Conservation (phyloP, 2,797 vertebrate species). For the Haliaeetus albicilla region DNA sequence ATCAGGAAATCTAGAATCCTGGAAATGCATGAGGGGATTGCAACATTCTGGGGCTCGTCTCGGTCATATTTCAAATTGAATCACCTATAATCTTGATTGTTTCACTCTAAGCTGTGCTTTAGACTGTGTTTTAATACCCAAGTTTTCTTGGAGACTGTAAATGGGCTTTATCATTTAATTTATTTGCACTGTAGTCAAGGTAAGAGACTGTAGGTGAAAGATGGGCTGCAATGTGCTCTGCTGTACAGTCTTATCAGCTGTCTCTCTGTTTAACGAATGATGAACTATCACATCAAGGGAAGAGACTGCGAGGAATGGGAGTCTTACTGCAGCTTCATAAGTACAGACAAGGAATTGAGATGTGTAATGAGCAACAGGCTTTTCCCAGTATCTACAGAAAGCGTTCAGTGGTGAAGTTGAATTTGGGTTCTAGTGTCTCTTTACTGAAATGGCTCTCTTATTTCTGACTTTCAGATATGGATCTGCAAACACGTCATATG, state of each 20-base stretch:
- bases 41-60: not conserved
- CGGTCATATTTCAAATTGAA: not conserved
- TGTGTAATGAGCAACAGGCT: not conserved
- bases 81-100: not conserved
- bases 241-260: not conserved
- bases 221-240: not conserved
- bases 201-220: not conserved
- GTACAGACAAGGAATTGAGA: not conserved
- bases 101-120: not conserved
- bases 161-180: not conserved
- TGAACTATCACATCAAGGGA: not conserved
- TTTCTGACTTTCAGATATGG: constrained; percentile 75
- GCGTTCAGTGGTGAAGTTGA: not conserved
- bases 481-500: constrained; percentile 88
- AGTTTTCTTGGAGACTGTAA: not conserved
- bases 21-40: not conserved
- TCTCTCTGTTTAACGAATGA: not conserved
- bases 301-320: rapidly evolving
- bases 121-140: not conserved
- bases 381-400: not conserved
- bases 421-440: rapidly evolving
- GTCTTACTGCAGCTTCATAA: not conserved
- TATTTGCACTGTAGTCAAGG: not conserved
- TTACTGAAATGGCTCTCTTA: rapidly evolving
- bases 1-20: not conserved